Evolutionary conservation across 1,140 invertebrate species (phyloP), one percentile per base, ranked within the genome.

Genomic region (Bombus polaris): DNA sequence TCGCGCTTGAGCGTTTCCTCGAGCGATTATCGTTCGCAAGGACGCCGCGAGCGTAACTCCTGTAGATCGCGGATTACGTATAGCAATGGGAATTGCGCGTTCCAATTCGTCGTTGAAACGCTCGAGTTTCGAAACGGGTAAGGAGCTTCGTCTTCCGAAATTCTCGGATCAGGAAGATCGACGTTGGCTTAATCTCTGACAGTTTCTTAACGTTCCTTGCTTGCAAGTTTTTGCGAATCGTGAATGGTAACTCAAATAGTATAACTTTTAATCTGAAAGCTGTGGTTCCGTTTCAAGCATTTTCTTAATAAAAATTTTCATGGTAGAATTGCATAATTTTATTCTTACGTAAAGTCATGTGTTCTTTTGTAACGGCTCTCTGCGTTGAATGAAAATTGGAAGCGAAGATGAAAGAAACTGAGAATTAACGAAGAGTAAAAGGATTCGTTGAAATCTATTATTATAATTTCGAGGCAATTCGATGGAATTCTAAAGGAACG

Each of bases 21-120:
- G 47, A 18, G n/a, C 83, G 80, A 89, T 87, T 85, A 85, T 74
- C 73, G 79, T 71, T 53, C n/a, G 75, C 86, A 83, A 85, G 83
- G 88, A 83, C 85, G 57, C 35, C 37, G 75, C 79, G 32, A 78
- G 44, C 85, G 70, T 87, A 88, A 87, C 85, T 88, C 72, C 66
- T 72, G 70, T 57, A 74, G 74, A 88, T 82, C 79, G 44, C 18
- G 87, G 73, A 83, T 83, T 88, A 77, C 75, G 80, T 25, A 39
- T 6, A 62, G 59, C 59, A 25, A n/a, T n/a, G 47, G 71, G n/a
- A 85, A 68, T 44, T 62, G 53, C 59, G 68, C 85, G 87, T 88
- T 28, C 83, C 57, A 68, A 81, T 85, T 86, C 78, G 53, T 53
- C 35, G 32, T 32, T 44, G 42, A 28, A 47, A 73, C 66, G 22